These are phyloP conservation scores for Biston stratarius DNA, from an alignment of 2,888 invertebrate species.

Conservation along the genomic window DNA sequence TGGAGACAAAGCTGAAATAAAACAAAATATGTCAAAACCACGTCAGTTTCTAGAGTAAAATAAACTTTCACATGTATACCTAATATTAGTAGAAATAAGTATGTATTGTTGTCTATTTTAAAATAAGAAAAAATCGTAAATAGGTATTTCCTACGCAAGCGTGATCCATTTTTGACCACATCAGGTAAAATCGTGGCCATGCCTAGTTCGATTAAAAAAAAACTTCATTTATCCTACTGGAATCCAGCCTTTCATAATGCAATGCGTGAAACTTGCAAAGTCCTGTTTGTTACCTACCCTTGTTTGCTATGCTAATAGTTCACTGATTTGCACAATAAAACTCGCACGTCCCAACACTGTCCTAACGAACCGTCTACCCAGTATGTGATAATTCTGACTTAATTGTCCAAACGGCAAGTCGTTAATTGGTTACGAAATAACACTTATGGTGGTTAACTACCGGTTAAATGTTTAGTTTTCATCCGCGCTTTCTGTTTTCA, in stretches of 20 bases:
- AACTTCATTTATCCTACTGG: neutral
- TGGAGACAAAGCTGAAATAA: too few relatives aligned
- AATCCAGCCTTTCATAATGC: neutral
- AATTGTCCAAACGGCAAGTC: constrained; percentile 34
- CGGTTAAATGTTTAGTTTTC: constrained; percentile 28
- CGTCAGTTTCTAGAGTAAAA: too few relatives aligned
- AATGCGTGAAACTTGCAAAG: constrained; percentile 13
- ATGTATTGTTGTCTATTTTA: too few relatives aligned
- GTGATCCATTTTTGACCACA: too few relatives aligned
- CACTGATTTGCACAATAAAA: constrained; percentile 82
- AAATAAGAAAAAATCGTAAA: too few relatives aligned
- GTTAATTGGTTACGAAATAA: constrained; percentile 36
- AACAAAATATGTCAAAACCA: too few relatives aligned
- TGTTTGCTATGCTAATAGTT: constrained; percentile 80
- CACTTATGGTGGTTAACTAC: constrained; percentile 30
- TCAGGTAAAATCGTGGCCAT: too few relatives aligned
- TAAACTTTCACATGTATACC: too few relatives aligned
- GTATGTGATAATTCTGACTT: constrained; percentile 57
- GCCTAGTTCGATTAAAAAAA: too few relatives aligned
- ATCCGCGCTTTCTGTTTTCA: constrained; percentile 29
- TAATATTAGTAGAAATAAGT: too few relatives aligned
- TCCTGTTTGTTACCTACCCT: constrained; percentile 49
- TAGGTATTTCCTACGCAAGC: too few relatives aligned
- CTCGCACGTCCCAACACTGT: constrained; percentile 57
- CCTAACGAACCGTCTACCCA: constrained; percentile 64